Evolutionary conservation across 2,797 vertebrate species (phyloP).

Genomic region (Diplodus sargus): DNA sequence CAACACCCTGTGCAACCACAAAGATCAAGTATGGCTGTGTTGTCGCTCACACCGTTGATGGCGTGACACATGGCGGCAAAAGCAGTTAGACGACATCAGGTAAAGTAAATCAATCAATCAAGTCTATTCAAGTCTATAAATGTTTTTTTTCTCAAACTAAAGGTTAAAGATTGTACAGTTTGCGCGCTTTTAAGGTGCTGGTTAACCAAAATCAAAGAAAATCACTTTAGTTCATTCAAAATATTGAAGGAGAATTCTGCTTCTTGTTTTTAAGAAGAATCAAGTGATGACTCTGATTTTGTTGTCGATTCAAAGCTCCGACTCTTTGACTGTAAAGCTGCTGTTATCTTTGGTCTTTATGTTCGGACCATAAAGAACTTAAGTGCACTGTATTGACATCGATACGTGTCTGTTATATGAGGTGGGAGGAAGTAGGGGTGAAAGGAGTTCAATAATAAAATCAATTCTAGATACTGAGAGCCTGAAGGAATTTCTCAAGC

Average conservation of each 20-base stretch:
- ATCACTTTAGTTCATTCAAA: too few relatives aligned
- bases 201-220: too few relatives aligned
- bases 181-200: too few relatives aligned
- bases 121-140: not conserved
- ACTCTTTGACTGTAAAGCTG: not conserved
- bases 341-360: not conserved
- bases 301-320: not conserved
- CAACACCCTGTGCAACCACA: too few relatives aligned
- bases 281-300: not conserved
- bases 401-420: not conserved
- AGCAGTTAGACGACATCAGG: not conserved
- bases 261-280: not conserved
- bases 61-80: not conserved
- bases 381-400: not conserved
- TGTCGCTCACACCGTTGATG: not conserved
- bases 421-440: too few relatives aligned
- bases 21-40: not conserved
- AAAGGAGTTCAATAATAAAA: too few relatives aligned
- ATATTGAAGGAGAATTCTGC: not conserved
- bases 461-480: too few relatives aligned
- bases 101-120: not conserved
- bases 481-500: too few relatives aligned
- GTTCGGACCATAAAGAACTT: slow-evolving; percentile 8
- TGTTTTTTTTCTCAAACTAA: not conserved
- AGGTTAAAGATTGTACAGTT: not conserved